A percentile compares a stretch with the other conserved stretches of the same genome.
These are phyloP conservation scores for Polypedilum pembai DNA, from an alignment of 1,140 invertebrate species.

Conservation along the genomic window DNA sequence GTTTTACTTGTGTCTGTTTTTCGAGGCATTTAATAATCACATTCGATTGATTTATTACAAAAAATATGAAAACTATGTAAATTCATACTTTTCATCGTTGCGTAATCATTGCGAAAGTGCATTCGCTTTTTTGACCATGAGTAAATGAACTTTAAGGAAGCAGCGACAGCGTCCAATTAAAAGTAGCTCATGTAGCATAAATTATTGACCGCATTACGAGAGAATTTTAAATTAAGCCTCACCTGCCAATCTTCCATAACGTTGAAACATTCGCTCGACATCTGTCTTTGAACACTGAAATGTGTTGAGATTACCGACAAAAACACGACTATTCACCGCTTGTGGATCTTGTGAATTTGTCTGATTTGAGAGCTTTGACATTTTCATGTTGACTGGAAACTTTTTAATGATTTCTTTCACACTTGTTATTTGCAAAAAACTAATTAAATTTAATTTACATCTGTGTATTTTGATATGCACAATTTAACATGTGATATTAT, in stretches of 20 bases:
- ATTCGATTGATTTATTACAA: not conserved
- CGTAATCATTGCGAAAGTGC: no score
- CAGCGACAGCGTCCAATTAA: no score
- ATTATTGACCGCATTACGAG: no score
- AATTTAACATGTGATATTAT: no score
- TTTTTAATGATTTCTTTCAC: conserved; percentile 17
- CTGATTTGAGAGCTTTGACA: conserved; percentile 79
- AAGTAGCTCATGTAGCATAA: no score
- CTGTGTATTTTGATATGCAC: no score
- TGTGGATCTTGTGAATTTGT: conserved; percentile 82
- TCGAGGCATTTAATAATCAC: not conserved
- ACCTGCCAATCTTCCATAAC: conserved; percentile 77
- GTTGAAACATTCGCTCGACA: conserved; percentile 77
- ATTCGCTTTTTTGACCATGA: no score
- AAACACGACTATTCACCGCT: conserved; percentile 77
- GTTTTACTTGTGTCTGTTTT: not conserved
- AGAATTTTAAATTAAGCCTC: conserved; percentile 35
- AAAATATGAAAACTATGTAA: no score
- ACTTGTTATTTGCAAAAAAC: not conserved
- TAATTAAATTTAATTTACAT: not conserved
- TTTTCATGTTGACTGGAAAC: conserved; percentile 51
- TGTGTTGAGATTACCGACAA: conserved; percentile 86
- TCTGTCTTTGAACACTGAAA: conserved; percentile 83
- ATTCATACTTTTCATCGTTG: no score
- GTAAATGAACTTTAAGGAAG: no score